Evolutionary conservation across 2,113 vertebrate species (phyloP), one percentile per base, ranked within the genome.

Genomic region (Dicerorhinus sumatrensis): DNA sequence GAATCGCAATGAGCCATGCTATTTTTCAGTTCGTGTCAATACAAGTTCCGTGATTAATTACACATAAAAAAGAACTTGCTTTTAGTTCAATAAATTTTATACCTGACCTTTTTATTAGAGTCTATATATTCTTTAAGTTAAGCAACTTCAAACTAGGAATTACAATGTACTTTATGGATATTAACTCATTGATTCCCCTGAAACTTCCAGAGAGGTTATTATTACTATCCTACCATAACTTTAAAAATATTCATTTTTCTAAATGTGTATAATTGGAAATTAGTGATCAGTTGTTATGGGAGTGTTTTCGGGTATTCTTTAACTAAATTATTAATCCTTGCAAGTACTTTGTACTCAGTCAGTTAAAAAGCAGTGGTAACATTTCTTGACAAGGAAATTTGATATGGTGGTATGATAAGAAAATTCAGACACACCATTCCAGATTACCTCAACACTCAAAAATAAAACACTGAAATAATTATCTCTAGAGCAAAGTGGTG

Each of bases 31-130:
- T 46, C 5, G 11, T 21, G 6, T 62, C 42, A 85, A 27, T 80
- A 23, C 33, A 81, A 72, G 27, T 31, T 23, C 33, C 56, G 60
- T 82, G 46, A 91, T 94, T 91, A 95, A 89, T 76, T 82, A 73
- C 48, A 89, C 27, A 89, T 58, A 58, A 96, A 93, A 36, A 77
- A 58, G 1, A 93, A 48, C 36, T 91, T 81, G 39, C 25, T 94
- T 86, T 96, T n/a, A 77, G 39, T 67, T 94, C 14, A 86, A 60
- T 86, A 93, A 84, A 82, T 65, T 93, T 94, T 18, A 94, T 27
- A 82, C 29, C 3, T 93, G 95, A 91, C 42, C 56, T 97, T 94
- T 96, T 87, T 67, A 96, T 96, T 96, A 83, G n/a, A 73, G 79
- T 82, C 36, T 31, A 85, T 62, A 69, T 75, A 77, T 67, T 93